Conservation (phyloP, 2,113 vertebrate genomes). For the Epinephelus cyanopodus region DNA sequence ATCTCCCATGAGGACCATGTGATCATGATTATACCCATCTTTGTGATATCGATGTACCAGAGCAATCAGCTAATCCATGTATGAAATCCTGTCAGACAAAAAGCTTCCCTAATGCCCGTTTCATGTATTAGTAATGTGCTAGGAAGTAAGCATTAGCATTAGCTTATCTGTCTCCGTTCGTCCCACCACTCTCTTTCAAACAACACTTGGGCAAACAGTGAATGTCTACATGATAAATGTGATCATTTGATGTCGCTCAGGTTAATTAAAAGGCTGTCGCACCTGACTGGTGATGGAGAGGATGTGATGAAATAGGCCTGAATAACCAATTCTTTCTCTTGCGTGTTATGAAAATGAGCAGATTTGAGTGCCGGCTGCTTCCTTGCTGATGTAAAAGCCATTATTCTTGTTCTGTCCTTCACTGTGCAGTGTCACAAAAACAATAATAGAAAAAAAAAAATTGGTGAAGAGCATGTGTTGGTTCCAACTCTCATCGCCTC, state of each 20-base stretch:
- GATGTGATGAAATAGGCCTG: conserved; percentile 56
- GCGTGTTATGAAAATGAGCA: conserved; percentile 52
- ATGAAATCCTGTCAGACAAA: conserved; percentile 12
- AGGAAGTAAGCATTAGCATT: conserved; percentile 4
- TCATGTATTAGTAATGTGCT: conserved; percentile 22
- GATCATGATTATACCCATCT: conserved; percentile 17
- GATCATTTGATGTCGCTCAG: conserved; percentile 75
- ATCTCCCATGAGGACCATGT: conserved; percentile 7
- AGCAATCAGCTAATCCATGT: conserved; percentile 33
- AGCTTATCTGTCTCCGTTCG: neutral
- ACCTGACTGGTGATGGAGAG: conserved; percentile 76
- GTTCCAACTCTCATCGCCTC: no score
- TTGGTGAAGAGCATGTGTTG: no score
- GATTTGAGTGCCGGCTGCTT: conserved; percentile 24
- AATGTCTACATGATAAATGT: conserved; percentile 75
- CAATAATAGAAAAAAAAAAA: neutral
- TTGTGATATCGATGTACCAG: neutral
- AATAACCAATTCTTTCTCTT: conserved; percentile 53
- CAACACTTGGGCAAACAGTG: conserved; percentile 37
- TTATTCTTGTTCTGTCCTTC: conserved; percentile 8
- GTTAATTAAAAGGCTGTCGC: conserved; percentile 82
- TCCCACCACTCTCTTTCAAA: conserved; percentile 16
- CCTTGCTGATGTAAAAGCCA: neutral
- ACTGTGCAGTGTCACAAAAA: neutral
- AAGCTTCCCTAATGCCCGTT: conserved; percentile 10